Evolutionary conservation across 2,113 vertebrate genomes (phyloP), one percentile per base, ranked within the genome.

Genomic region (Urocolius indicus): DNA sequence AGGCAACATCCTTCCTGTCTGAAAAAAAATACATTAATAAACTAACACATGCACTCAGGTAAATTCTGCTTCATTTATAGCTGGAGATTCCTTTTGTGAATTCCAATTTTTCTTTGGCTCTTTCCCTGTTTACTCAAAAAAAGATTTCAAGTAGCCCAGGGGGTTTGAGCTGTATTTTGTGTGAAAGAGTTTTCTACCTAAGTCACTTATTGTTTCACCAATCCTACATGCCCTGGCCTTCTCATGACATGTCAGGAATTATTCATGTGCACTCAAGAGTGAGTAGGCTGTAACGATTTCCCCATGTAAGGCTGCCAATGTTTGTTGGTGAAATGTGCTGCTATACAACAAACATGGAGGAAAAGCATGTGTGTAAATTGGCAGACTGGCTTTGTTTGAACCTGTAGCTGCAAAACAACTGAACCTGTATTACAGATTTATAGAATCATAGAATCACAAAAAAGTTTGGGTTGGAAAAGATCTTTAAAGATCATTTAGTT

Each of bases 71-170:
- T n/a, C 9, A 11, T 46, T 95, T 94, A 79, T 62, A 76, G 78
- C 27, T 72, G 38, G 26, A 81, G 30, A 67, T 67, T 89, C n/a
- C 38, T 91, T 95, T 62, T 88, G 26, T 57, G 30, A 72, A 72
- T 90, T 77, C n/a, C 45, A 2, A 92, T 80, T 46, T 43, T 68
- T 73, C 67, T 84, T 89, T 49, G 62, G 11, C 5, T 86, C 20
- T 86, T 88, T 78, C 55, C 86, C 52, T 92, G 43, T 67, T 78
- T 72, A 74, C 36, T 84, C n/a, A 83, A 81, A 91, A 91, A 92
- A 73, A 80, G 15, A 51, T 89, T 88, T 90, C 43, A 68, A 19
- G 27, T 81, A 38, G 41, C 89, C 27, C 14, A 57, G 30, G 23
- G 27, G 7, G 61, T 80, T 65, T 4, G 4, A 16, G 34, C 20